phyloP scores from a whole-genome alignment of 64 coral and sea anemone species.

The Montipora capricornis region DNA sequence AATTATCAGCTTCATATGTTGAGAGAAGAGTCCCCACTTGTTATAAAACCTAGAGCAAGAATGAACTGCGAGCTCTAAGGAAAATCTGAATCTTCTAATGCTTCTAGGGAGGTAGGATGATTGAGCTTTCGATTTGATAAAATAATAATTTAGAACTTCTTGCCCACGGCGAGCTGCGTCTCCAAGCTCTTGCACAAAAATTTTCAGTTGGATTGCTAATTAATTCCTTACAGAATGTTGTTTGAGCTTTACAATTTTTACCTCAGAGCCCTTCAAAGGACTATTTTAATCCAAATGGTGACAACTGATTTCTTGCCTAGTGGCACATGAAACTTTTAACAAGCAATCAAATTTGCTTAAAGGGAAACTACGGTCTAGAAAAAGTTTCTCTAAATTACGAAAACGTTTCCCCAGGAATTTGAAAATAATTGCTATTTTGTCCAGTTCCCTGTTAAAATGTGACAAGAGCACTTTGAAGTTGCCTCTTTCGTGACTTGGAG shows the following conservation, averaged over 20 bases:
- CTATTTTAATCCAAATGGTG: no score
- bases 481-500: no score
- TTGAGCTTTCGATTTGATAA: background rate
- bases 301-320: no score
- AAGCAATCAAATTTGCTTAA: no score
- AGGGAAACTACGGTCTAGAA: no score
- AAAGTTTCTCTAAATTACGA: no score
- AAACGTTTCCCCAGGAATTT: no score
- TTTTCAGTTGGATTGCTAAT: background rate
- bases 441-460: no score
- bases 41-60: background rate
- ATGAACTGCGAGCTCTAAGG: background rate
- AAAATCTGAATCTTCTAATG: background rate
- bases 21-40: background rate
- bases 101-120: background rate
- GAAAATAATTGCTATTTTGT: no score
- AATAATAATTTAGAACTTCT: background rate
- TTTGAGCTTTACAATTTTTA: background rate
- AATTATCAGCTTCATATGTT: background rate
- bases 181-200: background rate
- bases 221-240: background rate
- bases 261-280: no score
- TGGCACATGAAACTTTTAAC: no score
- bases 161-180: background rate
- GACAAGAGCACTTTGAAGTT: no score